These are phyloP conservation scores for Semnornis frantzii DNA, from an alignment of 2,113 vertebrate species.

Conservation along the genomic window DNA sequence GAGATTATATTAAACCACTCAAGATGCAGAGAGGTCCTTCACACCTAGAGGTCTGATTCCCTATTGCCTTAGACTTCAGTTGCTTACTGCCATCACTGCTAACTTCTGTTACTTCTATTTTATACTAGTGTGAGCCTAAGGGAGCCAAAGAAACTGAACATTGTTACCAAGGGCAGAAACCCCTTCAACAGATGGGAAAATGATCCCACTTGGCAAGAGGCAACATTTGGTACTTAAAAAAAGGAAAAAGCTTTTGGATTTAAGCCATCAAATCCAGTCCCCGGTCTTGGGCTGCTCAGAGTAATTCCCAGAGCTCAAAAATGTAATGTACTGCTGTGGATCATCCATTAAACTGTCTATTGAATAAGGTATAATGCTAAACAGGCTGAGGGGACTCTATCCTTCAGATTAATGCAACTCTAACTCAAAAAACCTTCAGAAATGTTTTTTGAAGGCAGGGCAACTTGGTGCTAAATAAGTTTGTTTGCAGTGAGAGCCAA, in stretches of 20 bases:
- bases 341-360: constrained; percentile 75
- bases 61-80: neutral
- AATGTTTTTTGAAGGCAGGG: constrained; percentile 22
- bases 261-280: constrained; percentile 58
- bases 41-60: neutral
- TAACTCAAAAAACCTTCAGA: constrained; percentile 45
- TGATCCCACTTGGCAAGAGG: constrained; percentile 56
- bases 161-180: constrained; percentile 47
- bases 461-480: constrained; percentile 18
- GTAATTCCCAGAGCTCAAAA: constrained; percentile 60
- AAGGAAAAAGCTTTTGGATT: constrained; percentile 58
- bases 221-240: constrained; percentile 54
- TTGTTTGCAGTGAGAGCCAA: constrained; percentile 41
- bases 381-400: constrained; percentile 61
- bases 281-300: constrained; percentile 25
- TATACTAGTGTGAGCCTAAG: neutral
- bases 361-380: constrained; percentile 73
- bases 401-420: constrained; percentile 47
- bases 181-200: constrained; percentile 61
- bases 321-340: constrained; percentile 59
- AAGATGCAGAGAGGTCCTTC: neutral
- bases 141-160: constrained; percentile 38
- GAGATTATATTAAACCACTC: neutral
- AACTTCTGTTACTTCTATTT: constrained; percentile 34
- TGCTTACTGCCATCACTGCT: constrained; percentile 7